Conservation (phyloP, 2,113 vertebrate genomes). For the Baryphthengus martii region DNA sequence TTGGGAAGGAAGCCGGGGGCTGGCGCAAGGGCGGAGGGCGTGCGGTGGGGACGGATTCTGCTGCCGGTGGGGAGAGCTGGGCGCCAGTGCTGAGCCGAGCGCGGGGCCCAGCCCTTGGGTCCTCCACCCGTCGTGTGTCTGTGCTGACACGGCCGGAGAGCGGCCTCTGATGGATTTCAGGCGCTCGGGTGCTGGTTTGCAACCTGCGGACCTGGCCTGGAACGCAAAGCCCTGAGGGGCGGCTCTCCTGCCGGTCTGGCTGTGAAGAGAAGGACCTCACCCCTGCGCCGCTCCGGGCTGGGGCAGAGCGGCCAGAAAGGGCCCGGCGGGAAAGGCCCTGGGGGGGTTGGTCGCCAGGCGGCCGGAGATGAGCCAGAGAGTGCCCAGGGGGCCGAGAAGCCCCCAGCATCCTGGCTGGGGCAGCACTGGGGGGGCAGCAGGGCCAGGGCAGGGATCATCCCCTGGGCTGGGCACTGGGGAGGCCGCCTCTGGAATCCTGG, state of each 20-base stretch:
- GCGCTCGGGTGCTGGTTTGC: accelerated
- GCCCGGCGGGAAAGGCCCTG: background rate
- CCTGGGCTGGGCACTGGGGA: too few relatives aligned
- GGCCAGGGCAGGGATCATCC: background rate
- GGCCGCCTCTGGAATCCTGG: too few relatives aligned
- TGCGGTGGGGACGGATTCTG: background rate
- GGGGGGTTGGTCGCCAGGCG: background rate
- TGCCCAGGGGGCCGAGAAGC: too few relatives aligned
- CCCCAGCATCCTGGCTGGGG: too few relatives aligned
- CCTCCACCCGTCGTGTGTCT: background rate
- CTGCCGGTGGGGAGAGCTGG: background rate
- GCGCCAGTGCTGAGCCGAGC: too few relatives aligned
- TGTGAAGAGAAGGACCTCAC: background rate
- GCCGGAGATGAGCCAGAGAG: background rate
- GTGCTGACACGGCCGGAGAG: background rate
- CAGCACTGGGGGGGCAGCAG: too few relatives aligned
- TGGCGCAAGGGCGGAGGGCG: accelerated
- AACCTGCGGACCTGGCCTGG: background rate
- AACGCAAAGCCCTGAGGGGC: accelerated
- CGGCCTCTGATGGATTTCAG: background rate
- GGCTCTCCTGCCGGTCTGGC: background rate
- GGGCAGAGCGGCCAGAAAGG: background rate
- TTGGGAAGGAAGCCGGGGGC: background rate
- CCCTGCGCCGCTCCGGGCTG: background rate
- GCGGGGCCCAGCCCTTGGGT: background rate